phyloP scores from a whole-genome alignment of 2,797 vertebrate genomes.

The Pipistrellus pygmaeus region DNA sequence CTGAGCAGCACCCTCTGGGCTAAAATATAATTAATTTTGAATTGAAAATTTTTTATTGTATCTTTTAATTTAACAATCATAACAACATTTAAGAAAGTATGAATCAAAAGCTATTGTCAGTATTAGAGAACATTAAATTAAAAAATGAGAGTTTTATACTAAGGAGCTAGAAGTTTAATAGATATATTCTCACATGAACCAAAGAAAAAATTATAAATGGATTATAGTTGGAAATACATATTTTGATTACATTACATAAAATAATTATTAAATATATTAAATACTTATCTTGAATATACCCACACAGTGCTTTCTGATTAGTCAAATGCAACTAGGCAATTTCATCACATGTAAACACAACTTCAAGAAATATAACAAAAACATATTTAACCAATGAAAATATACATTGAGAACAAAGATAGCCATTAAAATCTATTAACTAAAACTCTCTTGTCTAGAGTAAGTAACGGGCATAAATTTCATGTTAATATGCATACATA shows the following conservation, averaged over 20 bases:
- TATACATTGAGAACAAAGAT: background rate
- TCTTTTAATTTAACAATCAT: background rate
- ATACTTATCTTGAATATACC: background rate
- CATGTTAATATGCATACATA: background rate
- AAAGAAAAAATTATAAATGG: background rate
- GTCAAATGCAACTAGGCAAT: background rate
- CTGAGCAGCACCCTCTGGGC: too few species aligned
- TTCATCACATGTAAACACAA: background rate
- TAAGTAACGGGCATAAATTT: background rate
- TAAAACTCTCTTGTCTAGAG: background rate
- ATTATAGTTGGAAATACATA: background rate
- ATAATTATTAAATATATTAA: background rate
- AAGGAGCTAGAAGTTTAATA: background rate
- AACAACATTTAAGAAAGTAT: background rate
- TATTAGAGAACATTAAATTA: background rate
- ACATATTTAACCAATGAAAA: background rate
- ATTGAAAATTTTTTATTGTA: background rate
- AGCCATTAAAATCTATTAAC: background rate
- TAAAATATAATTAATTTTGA: background rate
- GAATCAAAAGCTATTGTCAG: background rate
- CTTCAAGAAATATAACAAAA: background rate
- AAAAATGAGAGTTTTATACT: background rate
- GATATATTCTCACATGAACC: background rate
- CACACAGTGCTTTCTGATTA: background rate
- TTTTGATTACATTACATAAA: background rate